A percentile compares a stretch with the other conserved stretches of the same genome.
phyloP scores from a whole-genome alignment of 2,797 vertebrate species.

The Enteromius trimaculatus region DNA sequence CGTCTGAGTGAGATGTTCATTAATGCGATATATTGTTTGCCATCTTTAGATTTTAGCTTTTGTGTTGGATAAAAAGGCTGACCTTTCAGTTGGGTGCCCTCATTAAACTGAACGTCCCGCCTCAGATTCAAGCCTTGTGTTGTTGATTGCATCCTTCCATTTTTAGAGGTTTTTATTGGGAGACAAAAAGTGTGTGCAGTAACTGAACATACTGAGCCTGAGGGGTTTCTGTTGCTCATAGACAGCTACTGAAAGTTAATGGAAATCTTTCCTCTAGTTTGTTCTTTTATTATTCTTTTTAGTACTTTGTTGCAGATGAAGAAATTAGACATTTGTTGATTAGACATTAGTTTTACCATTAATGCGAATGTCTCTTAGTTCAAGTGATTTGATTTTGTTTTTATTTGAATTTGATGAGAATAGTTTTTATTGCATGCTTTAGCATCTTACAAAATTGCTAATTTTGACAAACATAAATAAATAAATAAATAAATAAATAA shows the following conservation, averaged over 20 bases:
- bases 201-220: not conserved
- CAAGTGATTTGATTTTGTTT: not conserved
- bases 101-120: not conserved
- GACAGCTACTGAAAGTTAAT: not conserved
- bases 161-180: conserved; percentile 12
- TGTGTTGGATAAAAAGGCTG: conserved; percentile 9
- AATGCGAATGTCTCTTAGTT: not conserved
- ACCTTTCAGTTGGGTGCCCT: not conserved
- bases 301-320: not conserved
- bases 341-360: not conserved
- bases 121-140: not conserved
- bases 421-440: not conserved
- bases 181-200: not conserved
- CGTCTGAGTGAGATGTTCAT: conserved; percentile 30
- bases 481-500: no score
- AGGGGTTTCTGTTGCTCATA: not conserved
- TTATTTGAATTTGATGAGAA: not conserved
- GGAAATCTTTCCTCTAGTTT: not conserved
- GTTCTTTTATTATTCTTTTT: not conserved
- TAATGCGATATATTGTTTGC: conserved; percentile 13
- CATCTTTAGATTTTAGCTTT: not conserved
- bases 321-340: not conserved
- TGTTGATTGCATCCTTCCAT: not conserved
- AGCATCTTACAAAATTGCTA: not conserved
- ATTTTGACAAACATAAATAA: not conserved